Conservation (phyloP, 1,140 invertebrate genomes). For the Paralvinella palmiformis region DNA sequence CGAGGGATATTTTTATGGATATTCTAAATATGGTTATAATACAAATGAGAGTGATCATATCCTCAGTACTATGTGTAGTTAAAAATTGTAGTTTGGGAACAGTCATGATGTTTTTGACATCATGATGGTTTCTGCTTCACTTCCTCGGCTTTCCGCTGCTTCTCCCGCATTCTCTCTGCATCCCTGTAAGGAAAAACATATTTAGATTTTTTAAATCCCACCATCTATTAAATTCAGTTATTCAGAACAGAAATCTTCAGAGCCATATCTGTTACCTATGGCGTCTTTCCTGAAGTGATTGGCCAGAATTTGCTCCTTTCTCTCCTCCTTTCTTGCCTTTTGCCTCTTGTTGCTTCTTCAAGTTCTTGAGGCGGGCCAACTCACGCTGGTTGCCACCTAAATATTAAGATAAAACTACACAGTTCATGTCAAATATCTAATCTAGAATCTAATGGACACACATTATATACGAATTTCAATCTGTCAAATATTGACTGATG, state of each 20-base stretch:
- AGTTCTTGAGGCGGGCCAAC: conserved; percentile 72
- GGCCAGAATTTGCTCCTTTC: conserved; percentile 59
- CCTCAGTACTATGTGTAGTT: too few relatives aligned
- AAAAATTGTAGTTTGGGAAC: too few relatives aligned
- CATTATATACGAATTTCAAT: too few relatives aligned
- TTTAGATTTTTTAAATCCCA: background rate
- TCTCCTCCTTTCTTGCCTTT: conserved; percentile 45
- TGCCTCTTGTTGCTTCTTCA: conserved; percentile 70
- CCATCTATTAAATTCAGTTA: background rate
- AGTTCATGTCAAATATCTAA: too few relatives aligned
- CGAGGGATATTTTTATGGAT: too few relatives aligned
- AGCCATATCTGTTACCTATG: conserved; percentile 57
- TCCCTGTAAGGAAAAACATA: conserved; percentile 56
- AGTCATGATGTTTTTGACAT: too few relatives aligned
- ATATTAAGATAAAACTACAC: too few relatives aligned
- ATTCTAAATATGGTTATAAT: too few relatives aligned
- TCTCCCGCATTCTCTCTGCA: conserved; percentile 74
- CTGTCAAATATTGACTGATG: too few relatives aligned
- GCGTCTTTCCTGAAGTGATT: conserved; percentile 71
- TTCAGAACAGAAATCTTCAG: background rate
- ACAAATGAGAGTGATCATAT: too few relatives aligned
- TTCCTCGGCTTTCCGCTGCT: conserved; percentile 53
- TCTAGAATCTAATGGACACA: too few relatives aligned
- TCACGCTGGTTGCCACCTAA: conserved; percentile 78
- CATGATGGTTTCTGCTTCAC: too few relatives aligned